These are phyloP conservation scores for Akabosia matsudoensis DNA, from an alignment of 1,140 invertebrate genomes.

Conservation along the genomic window DNA sequence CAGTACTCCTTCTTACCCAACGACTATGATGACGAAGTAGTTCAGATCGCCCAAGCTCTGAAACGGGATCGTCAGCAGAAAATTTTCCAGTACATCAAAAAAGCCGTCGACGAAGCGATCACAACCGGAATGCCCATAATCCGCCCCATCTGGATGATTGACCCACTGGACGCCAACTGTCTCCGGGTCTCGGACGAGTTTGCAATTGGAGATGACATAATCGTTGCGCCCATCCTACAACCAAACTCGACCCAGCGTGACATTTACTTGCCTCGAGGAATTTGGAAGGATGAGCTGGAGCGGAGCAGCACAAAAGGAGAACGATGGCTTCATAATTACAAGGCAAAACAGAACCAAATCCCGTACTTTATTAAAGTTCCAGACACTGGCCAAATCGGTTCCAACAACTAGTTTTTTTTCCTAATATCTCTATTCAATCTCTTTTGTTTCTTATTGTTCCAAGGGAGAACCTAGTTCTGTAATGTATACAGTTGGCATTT, in stretches of 20 bases:
- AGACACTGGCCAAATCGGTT: constrained; percentile 59
- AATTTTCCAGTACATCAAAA: constrained; percentile 37
- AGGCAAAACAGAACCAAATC: constrained; percentile 71
- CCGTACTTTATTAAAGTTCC: constrained; percentile 82
- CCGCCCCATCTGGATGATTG: constrained; percentile 86
- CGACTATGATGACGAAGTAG: constrained; percentile 73
- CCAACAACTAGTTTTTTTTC: background rate
- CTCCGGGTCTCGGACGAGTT: constrained; percentile 82
- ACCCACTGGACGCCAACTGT: constrained; percentile 73
- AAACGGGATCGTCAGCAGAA: constrained; percentile 61
- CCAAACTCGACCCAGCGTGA: constrained; percentile 61
- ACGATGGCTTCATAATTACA: constrained; percentile 83
- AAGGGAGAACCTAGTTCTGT: no score
- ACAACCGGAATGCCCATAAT: constrained; percentile 48
- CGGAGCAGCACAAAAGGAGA: constrained; percentile 77
- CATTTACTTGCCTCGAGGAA: constrained; percentile 80
- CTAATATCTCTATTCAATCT: background rate
- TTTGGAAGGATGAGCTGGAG: constrained; percentile 86
- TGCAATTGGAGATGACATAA: constrained; percentile 80
- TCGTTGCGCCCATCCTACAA: constrained; percentile 84
- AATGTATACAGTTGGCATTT: background rate
- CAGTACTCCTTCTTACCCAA: constrained; percentile 85
- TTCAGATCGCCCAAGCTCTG: constrained; percentile 71
- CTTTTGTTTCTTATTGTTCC: background rate
- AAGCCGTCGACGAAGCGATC: constrained; percentile 41